A percentile compares a stretch with the other conserved stretches of the same genome.
phyloP scores from a whole-genome alignment of 2,797 vertebrate species.

The Spizella passerina region DNA sequence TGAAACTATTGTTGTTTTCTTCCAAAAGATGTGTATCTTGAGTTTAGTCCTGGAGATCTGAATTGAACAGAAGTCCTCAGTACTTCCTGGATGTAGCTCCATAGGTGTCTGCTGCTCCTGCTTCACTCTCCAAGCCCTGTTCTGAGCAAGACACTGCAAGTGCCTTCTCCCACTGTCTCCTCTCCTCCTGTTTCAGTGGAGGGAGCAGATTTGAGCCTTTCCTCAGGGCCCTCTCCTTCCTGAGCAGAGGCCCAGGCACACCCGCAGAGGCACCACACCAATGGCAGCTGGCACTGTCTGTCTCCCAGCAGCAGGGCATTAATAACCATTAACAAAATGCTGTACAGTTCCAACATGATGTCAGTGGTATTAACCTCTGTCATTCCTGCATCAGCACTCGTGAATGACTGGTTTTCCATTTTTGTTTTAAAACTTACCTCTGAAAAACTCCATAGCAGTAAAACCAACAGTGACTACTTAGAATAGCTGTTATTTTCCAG shows the following conservation, averaged over 20 bases:
- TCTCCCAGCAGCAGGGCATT: constrained; percentile 56
- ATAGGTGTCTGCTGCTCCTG: neutral
- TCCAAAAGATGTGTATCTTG: neutral
- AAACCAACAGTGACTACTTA: neutral
- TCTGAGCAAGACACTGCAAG: neutral
- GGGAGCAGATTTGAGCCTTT: neutral
- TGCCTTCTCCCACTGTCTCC: neutral
- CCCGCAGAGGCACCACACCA: neutral
- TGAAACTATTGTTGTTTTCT: neutral
- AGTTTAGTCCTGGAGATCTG: neutral
- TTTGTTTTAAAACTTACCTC: neutral
- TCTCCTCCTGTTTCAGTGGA: neutral
- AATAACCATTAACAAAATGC: constrained; percentile 58
- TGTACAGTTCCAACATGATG: constrained; percentile 42
- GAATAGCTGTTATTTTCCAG: neutral
- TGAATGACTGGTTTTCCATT: neutral
- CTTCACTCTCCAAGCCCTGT: neutral
- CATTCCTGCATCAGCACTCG: neutral
- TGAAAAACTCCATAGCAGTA: neutral
- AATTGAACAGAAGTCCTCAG: neutral
- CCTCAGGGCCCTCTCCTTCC: neutral
- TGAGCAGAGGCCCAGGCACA: neutral
- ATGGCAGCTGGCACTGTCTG: constrained; percentile 56
- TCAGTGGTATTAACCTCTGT: constrained; percentile 55
- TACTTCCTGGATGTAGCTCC: rapidly evolving